Conservation (phyloP, 2,113 vertebrate genomes). For the Scatophagus argus region DNA sequence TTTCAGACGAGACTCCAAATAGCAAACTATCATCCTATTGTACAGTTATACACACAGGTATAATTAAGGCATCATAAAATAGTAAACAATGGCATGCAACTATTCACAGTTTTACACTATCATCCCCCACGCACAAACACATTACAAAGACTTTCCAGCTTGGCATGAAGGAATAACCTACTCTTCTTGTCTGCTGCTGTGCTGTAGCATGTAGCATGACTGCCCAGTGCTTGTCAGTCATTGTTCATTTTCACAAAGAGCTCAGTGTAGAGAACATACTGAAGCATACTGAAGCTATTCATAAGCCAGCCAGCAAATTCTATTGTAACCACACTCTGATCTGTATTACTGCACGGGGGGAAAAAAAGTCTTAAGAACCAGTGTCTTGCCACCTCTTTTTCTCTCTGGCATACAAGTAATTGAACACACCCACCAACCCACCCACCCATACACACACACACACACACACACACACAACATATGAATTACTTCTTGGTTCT, state of each 20-base stretch:
- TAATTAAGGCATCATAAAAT: not conserved
- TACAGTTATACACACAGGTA: not conserved
- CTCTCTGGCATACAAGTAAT: slow-evolving; percentile 39
- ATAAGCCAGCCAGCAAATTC: slow-evolving; percentile 28
- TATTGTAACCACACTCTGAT: slow-evolving; percentile 35
- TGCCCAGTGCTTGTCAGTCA: slow-evolving; percentile 36
- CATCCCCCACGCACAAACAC: not conserved
- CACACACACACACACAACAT: slow-evolving; percentile 6
- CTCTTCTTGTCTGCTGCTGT: not conserved
- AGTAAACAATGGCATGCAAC: not conserved
- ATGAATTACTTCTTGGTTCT: slow-evolving; percentile 69
- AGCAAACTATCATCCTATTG: not conserved
- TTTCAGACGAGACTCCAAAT: not conserved
- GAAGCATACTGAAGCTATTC: slow-evolving; percentile 58
- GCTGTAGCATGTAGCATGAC: slow-evolving; percentile 16
- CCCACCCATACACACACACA: slow-evolving; percentile 7
- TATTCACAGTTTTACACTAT: not conserved
- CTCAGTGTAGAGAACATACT: slow-evolving; percentile 27
- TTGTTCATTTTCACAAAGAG: slow-evolving; percentile 52
- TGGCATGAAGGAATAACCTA: not conserved
- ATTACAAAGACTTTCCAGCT: slow-evolving; percentile 1
- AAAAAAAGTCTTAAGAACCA: slow-evolving; percentile 35
- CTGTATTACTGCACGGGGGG: slow-evolving; percentile 42
- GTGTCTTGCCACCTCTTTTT: slow-evolving; percentile 26
- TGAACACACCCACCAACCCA: slow-evolving; percentile 11